Evolutionary conservation across 2,113 vertebrate species (phyloP).

Genomic region (Nothocercus nigrocapillus): DNA sequence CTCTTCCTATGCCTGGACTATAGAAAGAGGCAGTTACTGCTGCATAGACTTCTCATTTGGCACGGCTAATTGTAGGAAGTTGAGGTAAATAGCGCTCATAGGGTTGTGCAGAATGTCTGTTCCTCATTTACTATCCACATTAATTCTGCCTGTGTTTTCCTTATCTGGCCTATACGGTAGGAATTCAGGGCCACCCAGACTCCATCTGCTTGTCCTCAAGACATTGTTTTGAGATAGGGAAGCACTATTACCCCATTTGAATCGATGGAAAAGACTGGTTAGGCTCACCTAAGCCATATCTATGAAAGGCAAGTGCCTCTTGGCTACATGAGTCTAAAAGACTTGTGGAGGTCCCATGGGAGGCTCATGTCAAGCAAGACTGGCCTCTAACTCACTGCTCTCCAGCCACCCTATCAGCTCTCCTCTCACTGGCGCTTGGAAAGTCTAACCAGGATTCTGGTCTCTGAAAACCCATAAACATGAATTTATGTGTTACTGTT

Average conservation of each 20-base stretch:
- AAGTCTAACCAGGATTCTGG: neutral
- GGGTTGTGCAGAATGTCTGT: neutral
- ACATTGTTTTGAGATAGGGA: neutral
- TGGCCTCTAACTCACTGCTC: neutral
- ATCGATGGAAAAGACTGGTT: neutral
- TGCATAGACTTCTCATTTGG: neutral
- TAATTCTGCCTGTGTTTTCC: too few species aligned
- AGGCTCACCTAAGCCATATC: neutral
- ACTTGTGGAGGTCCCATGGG: neutral
- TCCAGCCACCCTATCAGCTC: neutral
- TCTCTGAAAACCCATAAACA: neutral
- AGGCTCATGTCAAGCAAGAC: neutral
- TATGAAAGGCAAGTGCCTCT: neutral
- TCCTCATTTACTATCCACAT: neutral
- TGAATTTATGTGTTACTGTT: neutral
- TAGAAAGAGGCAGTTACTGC: neutral
- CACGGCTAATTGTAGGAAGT: neutral
- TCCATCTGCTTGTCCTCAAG: neutral
- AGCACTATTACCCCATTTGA: neutral
- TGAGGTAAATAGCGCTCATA: neutral
- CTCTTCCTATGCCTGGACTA: neutral
- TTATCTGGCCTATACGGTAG: neutral
- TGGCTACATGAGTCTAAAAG: neutral
- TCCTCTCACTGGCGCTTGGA: neutral
- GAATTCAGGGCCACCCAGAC: neutral